Conservation (phyloP, 1,140 invertebrate genomes). For the Batillaria attramentaria region DNA sequence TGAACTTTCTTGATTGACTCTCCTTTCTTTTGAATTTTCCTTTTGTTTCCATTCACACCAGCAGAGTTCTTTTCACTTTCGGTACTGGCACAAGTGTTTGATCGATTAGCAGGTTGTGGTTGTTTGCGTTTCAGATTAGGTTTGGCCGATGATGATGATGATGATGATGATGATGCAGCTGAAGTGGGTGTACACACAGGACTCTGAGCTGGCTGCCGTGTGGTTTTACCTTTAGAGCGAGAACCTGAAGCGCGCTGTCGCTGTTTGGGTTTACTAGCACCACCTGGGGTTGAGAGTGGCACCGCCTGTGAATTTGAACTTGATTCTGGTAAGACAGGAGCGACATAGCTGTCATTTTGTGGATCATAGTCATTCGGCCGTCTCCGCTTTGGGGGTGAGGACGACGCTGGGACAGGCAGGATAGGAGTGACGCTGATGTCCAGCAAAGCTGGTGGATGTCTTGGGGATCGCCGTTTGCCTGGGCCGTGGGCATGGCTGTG, state of each 20-base stretch:
- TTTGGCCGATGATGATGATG: no score
- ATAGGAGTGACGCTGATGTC: constrained; percentile 12
- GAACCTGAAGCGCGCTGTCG: no score
- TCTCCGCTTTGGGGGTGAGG: background rate
- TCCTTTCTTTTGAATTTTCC: no score
- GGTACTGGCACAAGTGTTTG: no score
- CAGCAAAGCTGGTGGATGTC: background rate
- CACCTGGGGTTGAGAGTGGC: background rate
- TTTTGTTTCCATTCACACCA: no score
- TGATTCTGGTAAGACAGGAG: no score
- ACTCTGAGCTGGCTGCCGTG: background rate
- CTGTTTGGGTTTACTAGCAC: no score
- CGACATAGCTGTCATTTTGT: background rate
- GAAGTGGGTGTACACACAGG: background rate
- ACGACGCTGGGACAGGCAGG: background rate
- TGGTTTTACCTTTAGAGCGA: background rate
- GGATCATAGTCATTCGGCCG: background rate
- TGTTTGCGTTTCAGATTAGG: no score
- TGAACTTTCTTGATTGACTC: background rate
- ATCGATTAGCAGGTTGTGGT: no score
- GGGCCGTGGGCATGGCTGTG: no score
- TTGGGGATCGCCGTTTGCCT: background rate
- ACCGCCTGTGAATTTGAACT: background rate
- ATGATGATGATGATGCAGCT: no score
- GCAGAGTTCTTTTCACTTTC: no score